These are phyloP conservation scores for Drosophila prostipennis DNA, from an alignment of 2,888 invertebrate species.

Conservation along the genomic window DNA sequence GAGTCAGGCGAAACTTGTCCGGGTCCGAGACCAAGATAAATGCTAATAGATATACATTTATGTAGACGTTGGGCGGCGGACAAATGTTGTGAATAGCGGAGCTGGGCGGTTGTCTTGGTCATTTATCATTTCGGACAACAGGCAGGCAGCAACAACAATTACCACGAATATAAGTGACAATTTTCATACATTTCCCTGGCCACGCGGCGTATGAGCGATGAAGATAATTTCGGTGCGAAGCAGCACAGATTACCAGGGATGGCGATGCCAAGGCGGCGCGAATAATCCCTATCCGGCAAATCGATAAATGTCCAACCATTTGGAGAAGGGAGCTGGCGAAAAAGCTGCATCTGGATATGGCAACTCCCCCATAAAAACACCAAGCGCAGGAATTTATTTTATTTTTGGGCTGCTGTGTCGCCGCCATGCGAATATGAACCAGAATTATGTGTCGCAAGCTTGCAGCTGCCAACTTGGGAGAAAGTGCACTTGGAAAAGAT, in stretches of 20 bases:
- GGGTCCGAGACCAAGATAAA: constrained; percentile 45
- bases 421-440: constrained; percentile 46
- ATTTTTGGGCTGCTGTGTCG: constrained; percentile 14
- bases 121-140: constrained; percentile 64
- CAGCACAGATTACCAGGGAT: constrained; percentile 24
- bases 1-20: constrained; percentile 45
- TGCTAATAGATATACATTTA: constrained; percentile 46
- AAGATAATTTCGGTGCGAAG: constrained; percentile 49
- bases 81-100: constrained; percentile 65
- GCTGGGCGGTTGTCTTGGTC: constrained; percentile 47
- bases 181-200: constrained; percentile 66
- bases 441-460: constrained; percentile 68
- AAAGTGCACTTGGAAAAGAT: neutral
- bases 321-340: constrained; percentile 8
- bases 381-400: constrained; percentile 17
- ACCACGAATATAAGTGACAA: constrained; percentile 72
- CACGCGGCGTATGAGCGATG: constrained; percentile 71
- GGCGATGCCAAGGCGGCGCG: neutral
- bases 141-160: constrained; percentile 52
- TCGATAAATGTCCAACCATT: constrained; percentile 60
- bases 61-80: constrained; percentile 42
- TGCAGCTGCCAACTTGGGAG: constrained; percentile 43
- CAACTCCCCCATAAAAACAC: constrained; percentile 39
- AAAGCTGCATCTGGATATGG: constrained; percentile 25
- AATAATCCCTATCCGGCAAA: constrained; percentile 32